Evolutionary conservation across 2,113 vertebrate species (phyloP).

Genomic region (Colistium nudipinnis): DNA sequence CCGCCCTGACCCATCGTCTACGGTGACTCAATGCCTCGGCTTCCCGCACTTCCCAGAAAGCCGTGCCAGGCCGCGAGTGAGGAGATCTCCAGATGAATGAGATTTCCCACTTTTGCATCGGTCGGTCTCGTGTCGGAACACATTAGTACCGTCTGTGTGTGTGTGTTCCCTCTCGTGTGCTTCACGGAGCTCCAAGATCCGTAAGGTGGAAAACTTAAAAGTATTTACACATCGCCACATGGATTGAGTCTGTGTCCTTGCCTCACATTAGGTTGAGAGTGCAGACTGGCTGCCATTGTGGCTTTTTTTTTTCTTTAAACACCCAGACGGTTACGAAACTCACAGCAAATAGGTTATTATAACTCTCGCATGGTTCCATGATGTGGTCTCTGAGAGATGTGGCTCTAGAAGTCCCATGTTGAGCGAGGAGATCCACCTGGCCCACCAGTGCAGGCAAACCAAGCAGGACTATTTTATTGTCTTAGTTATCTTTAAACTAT

Average conservation of each 20-base stretch:
- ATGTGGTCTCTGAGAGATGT: constrained; percentile 48
- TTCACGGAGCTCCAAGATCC: constrained; percentile 41
- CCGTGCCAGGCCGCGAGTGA: constrained; percentile 63
- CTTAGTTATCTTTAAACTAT: constrained; percentile 12
- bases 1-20: constrained; percentile 66
- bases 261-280: constrained; percentile 48
- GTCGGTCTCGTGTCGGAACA: constrained; percentile 61
- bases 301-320: constrained; percentile 41
- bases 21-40: constrained; percentile 73
- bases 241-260: constrained; percentile 51
- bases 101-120: constrained; percentile 69
- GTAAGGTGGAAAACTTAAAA: constrained; percentile 73
- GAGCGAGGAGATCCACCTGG: constrained; percentile 13
- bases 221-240: constrained; percentile 63
- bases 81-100: constrained; percentile 69
- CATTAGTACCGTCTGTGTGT: constrained; percentile 56
- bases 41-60: constrained; percentile 77
- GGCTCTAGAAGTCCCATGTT: constrained; percentile 9
- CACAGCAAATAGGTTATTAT: constrained; percentile 50
- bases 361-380: constrained; percentile 44
- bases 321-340: constrained; percentile 60
- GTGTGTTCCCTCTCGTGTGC: constrained; percentile 18
- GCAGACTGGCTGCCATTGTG: constrained; percentile 43
- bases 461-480: constrained; percentile 14
- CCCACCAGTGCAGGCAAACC: neutral